phyloP scores from a whole-genome alignment of 2,888 invertebrate species.

The Tricholauxania praeusta region DNA sequence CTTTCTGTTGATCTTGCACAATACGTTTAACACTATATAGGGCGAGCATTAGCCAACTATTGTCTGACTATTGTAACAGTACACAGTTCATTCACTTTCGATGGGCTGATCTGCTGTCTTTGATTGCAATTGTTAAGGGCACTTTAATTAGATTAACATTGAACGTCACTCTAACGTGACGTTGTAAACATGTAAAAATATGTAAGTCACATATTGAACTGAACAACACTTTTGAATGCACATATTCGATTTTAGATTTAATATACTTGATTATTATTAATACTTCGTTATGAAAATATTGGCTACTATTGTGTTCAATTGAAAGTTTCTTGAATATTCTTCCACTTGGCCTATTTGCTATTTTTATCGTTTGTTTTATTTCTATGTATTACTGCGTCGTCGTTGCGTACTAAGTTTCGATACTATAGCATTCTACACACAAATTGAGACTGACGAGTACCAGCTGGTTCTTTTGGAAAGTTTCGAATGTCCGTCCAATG shows the following conservation, averaged over 20 bases:
- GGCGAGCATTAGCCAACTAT: too few species aligned
- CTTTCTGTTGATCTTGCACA: neutral
- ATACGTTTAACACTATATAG: too few species aligned
- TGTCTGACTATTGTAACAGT: too few species aligned
- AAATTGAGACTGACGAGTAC: slow-evolving; percentile 13
- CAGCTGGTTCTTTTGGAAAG: neutral
- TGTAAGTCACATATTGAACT: neutral
- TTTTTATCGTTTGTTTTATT: neutral
- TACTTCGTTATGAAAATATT: too few species aligned
- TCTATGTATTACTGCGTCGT: neutral
- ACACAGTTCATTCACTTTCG: too few species aligned
- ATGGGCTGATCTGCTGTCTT: neutral
- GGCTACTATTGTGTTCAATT: neutral
- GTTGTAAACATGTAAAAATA: too few species aligned
- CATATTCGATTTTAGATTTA: too few species aligned
- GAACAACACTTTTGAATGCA: neutral
- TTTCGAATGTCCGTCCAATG: too few species aligned
- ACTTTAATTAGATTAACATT: neutral
- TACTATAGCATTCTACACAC: slow-evolving; percentile 1
- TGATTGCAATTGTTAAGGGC: neutral
- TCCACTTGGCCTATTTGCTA: neutral
- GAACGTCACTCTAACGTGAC: too few species aligned
- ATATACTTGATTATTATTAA: too few species aligned
- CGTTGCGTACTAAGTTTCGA: neutral
- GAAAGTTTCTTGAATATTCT: slow-evolving; percentile 15